Base-by-base conservation (phyloP, 2,113 vertebrate species). In the Oreochromis spilurus region DNA sequence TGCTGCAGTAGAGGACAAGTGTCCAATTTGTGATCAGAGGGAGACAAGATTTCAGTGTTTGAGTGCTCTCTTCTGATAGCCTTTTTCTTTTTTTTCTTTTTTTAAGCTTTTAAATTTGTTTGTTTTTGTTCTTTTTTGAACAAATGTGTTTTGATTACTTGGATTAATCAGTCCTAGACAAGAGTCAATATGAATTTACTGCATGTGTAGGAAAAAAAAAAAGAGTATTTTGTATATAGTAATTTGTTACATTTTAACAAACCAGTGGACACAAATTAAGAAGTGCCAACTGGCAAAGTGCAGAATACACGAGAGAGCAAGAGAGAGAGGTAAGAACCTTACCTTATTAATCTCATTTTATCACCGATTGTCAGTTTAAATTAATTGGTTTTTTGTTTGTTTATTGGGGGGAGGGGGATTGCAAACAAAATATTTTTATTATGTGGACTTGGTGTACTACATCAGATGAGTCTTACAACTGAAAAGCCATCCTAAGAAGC, bases 141-240 rank as follows among this genome's bases (percentile, higher is more conserved):
- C 1, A 1, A 62, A 36, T 0, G 5, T n/a, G 31, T 36, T 62
- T 62, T 11, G 2, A 36, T 36, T 62, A 36, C 16, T 4, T 62
- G 58, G 58, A 19, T 19, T 36, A 34, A 36, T 62, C 9, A 6
- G 36, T 40, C 19, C 7, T 40, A 14, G 62, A 21, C n/a, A 70
- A 70, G 36, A 24, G 60, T 38, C 34, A 21, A 65, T 65, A 12
- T 38, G 62, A 65, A 65, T 38, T 65, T 65, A 65, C 60, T 38
- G 2, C 36, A 67, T 36, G 16, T 62, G 58, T 62, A 36, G 31
- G 17, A 0, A 8, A 24, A 40, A 21, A 21, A 21, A 60, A 60
- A 60, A 19, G 9, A 60, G 0, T 19, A 60, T 34, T 19, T 34
- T 6, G 3, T 19, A 34, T 34, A 60, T 34, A 60, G 16, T 1